These are phyloP conservation scores for Leptinotarsa haldemani DNA, from an alignment of 2,888 invertebrate species.

Conservation along the genomic window DNA sequence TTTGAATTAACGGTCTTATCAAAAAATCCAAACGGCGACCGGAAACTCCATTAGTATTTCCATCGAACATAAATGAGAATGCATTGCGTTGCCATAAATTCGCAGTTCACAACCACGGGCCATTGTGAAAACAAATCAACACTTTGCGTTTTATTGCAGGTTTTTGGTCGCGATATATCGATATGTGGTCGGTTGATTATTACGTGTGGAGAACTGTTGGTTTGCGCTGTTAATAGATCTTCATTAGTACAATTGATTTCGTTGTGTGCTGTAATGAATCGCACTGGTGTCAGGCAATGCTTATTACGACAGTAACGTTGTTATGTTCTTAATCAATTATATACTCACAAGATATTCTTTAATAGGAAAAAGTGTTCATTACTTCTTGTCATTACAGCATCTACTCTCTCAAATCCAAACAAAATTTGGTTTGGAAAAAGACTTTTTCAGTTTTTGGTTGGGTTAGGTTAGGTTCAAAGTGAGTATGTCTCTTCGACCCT, in stretches of 20 bases:
- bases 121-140: constrained; percentile 2
- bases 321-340: too few species aligned
- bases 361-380: too few species aligned
- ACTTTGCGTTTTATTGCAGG: constrained; percentile 12
- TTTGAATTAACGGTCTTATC: constrained; percentile 2
- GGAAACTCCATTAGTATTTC: constrained; percentile 13
- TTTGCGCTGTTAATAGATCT: constrained; percentile 11
- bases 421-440: too few species aligned
- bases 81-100: constrained; percentile 6
- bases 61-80: constrained; percentile 1
- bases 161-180: constrained; percentile 12
- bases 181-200: neutral
- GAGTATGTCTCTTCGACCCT: too few species aligned
- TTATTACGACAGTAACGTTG: too few species aligned
- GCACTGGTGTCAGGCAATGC: too few species aligned
- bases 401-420: too few species aligned
- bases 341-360: too few species aligned
- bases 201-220: neutral
- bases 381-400: too few species aligned
- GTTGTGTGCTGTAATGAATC: neutral
- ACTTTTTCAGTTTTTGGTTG: too few species aligned
- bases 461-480: too few species aligned
- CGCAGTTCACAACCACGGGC: neutral
- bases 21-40: neutral
- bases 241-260: neutral